Evolutionary conservation across 1,140 invertebrate genomes (phyloP), one percentile per base, ranked within the genome.

Genomic region (Pentalonia nigronervosa): DNA sequence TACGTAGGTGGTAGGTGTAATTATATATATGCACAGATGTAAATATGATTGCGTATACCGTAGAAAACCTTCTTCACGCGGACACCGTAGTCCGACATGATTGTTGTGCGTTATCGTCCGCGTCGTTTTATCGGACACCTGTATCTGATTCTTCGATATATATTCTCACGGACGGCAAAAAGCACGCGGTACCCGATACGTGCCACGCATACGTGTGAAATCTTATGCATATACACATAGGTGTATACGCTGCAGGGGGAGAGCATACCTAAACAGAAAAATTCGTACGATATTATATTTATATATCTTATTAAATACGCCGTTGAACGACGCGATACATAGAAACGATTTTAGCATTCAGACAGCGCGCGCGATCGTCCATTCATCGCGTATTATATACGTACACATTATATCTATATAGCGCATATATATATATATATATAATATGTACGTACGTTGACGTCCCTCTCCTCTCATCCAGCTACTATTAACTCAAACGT

Each of bases 151-250:
- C 25, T 41, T 7, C 53, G 53, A 45, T 45, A 90, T 88, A 50
- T 88, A 88, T 90, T 90, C 89, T 90, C 89, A 90, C 89, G 89
- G 56, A 90, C 89, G 56, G 23, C 20, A 41, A 60, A 90, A 90
- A 90, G 30, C 14, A 41, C 47, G 87, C n/a, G 30, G 50, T 41
- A 34, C 6, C 23, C 34, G 86, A 34, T 90, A 90, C 89, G 53
- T 90, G 89, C 53, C 41, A 17, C 30, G 20, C 56, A 90, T 90
- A 67, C 25, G 53, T 7, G 53, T 25, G 30, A 60, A 67, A 67
- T 21, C 21, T 3, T 17, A 50, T 41, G 41, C 41, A 41, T 41
- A 41, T 41, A 41, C 41, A 41, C 4, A 41, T 41, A 41, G 4
- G 8, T 48, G 0, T 76, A 76, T 76, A 76, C 11, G 60, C 14